phyloP scores from a whole-genome alignment of 2,113 vertebrate genomes.

The Aythya baeri region DNA sequence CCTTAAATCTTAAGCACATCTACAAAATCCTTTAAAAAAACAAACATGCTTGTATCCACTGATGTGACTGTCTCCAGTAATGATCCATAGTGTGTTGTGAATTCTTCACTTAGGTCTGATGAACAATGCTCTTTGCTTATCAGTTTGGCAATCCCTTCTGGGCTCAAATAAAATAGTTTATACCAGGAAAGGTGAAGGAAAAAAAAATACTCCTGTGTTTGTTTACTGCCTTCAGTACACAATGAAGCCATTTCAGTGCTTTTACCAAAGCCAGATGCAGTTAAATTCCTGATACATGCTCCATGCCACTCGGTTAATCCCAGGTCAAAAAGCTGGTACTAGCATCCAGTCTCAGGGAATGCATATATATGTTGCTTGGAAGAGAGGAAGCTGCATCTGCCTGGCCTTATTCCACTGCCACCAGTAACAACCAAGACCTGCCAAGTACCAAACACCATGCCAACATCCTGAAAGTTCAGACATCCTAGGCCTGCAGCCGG shows the following conservation, averaged over 20 bases:
- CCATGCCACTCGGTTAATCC: background rate
- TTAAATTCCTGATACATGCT: background rate
- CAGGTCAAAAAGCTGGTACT: background rate
- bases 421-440: background rate
- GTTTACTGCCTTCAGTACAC: background rate
- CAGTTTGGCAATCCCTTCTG: background rate
- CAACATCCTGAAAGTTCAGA: background rate
- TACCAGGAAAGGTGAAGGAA: background rate
- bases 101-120: background rate
- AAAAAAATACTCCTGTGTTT: background rate
- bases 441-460: background rate
- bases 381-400: background rate
- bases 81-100: background rate
- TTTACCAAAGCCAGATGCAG: background rate
- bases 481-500: background rate
- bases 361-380: background rate
- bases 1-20: slow-evolving; percentile 15
- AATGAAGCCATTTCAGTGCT: background rate
- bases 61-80: background rate
- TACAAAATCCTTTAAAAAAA: background rate
- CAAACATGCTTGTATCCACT: background rate
- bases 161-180: background rate
- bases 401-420: background rate
- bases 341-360: background rate
- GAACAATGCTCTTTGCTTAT: background rate